phyloP scores from a whole-genome alignment of 1,140 invertebrate genomes.

The Cydia amplana region DNA sequence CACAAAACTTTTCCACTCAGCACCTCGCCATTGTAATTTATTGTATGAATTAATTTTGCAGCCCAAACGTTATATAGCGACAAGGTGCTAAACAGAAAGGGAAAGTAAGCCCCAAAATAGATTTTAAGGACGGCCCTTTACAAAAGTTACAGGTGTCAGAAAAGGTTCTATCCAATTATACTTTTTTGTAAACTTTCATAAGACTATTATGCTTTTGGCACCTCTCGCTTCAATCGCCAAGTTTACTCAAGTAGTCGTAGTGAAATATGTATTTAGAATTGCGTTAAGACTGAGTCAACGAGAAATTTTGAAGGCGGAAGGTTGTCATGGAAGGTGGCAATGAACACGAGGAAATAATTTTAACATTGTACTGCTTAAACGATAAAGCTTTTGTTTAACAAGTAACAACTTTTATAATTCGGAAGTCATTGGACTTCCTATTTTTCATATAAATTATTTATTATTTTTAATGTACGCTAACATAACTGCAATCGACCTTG shows the following conservation, averaged over 20 bases:
- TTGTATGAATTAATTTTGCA: slow-evolving; percentile 8
- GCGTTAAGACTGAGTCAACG: background rate
- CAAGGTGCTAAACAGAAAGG: background rate
- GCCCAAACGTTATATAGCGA: background rate
- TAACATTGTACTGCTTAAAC: no score
- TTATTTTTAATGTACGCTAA: no score
- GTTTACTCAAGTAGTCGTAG: background rate
- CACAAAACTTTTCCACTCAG: slow-evolving; percentile 2
- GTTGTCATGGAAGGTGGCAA: no score
- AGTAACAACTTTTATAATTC: no score
- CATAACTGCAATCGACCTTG: no score
- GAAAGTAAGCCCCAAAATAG: slow-evolving; percentile 1
- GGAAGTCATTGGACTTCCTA: no score
- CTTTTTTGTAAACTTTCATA: slow-evolving; percentile 9
- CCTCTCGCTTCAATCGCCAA: background rate
- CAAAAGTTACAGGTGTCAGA: slow-evolving; percentile 7
- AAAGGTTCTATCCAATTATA: slow-evolving; percentile 12
- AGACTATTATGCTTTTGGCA: slow-evolving; percentile 8
- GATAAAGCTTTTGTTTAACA: no score
- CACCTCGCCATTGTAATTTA: background rate
- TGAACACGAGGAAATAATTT: no score
- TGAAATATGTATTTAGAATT: slow-evolving; percentile 8
- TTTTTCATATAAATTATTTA: no score
- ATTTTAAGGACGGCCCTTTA: slow-evolving; percentile 4
- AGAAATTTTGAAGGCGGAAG: background rate